Evolutionary conservation across 2,113 vertebrate genomes (phyloP), one percentile per base, ranked within the genome.

Genomic region (Actenoides lindsayi): DNA sequence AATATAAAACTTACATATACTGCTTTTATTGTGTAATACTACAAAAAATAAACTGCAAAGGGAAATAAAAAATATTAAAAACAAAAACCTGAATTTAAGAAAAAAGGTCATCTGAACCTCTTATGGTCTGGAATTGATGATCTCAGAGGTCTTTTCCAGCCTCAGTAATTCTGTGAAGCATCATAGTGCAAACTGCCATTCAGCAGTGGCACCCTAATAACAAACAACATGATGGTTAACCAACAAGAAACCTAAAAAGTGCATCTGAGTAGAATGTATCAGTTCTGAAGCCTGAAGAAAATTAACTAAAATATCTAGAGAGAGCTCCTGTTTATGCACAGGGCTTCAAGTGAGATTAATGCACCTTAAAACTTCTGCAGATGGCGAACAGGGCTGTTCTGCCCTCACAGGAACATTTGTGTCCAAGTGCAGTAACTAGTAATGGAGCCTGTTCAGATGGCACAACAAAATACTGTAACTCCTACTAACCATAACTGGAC

Each of bases 321-420:
- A 93, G 33, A 37, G 7, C 33, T 84, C 74, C 60, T 95, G 14
- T 33, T 96, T 77, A 87, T 86, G 78, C 76, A 93, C n/a, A 95
- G 96, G 95, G 87, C 83, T 97, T 97, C 81, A 94, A 95, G 76
- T 70, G 85, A 97, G 69, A 96, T 92, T 95, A 97, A 96, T 62
- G 87, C 59, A 97, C 56, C 67, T 97, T 95, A 94, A 96, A 97
- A 92, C 86, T 92, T 94, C 23, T 64, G 87, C 90, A 95, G 90
- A 90, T 68, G 96, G 88, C 78, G 93, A 96, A 93, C 79, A 95
- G 86, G 82, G 97, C 30, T 82, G 42, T 42, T 69, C 20, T 73
- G 39, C 35, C 65, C 56, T 42, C 57, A 63, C 17, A 42, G 77
- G 15, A 79, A 8, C 42, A 44, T 35, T 50, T 42, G 14, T n/a